Base-by-base conservation (phyloP, 2,113 vertebrate species). In the Pithys albifrons region DNA sequence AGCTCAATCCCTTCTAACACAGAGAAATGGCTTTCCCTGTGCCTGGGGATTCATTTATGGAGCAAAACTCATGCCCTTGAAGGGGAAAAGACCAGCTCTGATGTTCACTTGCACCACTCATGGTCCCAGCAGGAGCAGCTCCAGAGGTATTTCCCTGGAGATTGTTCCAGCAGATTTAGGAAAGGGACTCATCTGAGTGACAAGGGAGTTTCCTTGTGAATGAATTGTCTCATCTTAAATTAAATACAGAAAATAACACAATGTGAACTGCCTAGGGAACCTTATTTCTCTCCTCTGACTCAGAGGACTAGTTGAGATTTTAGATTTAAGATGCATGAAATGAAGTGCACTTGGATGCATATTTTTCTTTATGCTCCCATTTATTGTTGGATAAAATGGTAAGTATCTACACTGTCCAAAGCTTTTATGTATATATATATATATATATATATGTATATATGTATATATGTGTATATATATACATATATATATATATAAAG, bases 11-110 rank as follows among this genome's bases (percentile, higher is more conserved):
- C 29, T 61, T 62, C 25, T n/a, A 70, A 65, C 1, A 0, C 33
- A 35, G 41, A 69, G 57, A 81, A 94, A 82, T 57, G 4, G 12
- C 7, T 74, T 35, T 78, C 48, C 35, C 1, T 59, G 12, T 49
- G 11, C 7, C 2, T 35, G n/a, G 4, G 33, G 81, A 51, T 80
- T 84, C 3, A 25, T 43, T 81, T 57, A 16, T 4, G 19, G 23
- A 89, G 23, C 16, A 33, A 16, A 1, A 4, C 1, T 59, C 0
- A 0, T 55, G 12, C 5, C 17, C 41, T 10, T 80, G 28, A 1
- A 2, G 15, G 27, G 9, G 19, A 65, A 45, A 73, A 59, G 19
- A 31, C n/a, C 3, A 5, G 61, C 19, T 41, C 24, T 72, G 65
- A 25, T 24, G n/a, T 11, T 9, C 52, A 5, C 33, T 51, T 57